These are phyloP conservation scores for Hypanus sabinus DNA, from an alignment of 2,113 vertebrate species.

Conservation along the genomic window DNA sequence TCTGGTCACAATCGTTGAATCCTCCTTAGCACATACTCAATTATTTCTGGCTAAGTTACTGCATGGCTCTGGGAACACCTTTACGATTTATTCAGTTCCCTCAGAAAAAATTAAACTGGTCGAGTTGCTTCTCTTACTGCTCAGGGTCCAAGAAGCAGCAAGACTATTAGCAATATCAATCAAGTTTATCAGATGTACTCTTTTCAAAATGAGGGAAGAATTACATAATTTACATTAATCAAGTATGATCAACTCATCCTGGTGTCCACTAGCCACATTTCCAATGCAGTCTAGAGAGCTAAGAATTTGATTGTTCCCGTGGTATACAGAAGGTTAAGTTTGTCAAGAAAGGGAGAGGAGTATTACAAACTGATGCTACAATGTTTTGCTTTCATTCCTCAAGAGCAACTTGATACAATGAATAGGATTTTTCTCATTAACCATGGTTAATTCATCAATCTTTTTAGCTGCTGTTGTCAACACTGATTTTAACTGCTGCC, in stretches of 20 bases:
- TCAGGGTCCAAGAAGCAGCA: neutral
- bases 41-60: neutral
- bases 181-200: neutral
- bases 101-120: neutral
- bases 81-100: neutral
- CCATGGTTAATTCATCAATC: neutral
- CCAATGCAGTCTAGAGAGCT: neutral
- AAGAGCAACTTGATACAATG: neutral
- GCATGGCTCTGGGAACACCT: neutral
- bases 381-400: neutral
- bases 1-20: neutral
- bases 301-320: constrained; percentile 22
- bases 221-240: neutral
- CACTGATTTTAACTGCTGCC: neutral
- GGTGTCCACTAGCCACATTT: neutral
- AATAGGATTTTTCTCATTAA: neutral
- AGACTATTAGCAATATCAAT: neutral
- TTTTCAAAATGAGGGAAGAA: neutral
- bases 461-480: neutral
- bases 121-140: neutral
- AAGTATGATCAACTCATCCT: neutral
- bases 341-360: neutral
- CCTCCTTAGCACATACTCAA: neutral
- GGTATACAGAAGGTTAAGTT: neutral
- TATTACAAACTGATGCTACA: neutral